Conservation (phyloP, 2,113 vertebrate species). For the Ardeotis arabs region DNA sequence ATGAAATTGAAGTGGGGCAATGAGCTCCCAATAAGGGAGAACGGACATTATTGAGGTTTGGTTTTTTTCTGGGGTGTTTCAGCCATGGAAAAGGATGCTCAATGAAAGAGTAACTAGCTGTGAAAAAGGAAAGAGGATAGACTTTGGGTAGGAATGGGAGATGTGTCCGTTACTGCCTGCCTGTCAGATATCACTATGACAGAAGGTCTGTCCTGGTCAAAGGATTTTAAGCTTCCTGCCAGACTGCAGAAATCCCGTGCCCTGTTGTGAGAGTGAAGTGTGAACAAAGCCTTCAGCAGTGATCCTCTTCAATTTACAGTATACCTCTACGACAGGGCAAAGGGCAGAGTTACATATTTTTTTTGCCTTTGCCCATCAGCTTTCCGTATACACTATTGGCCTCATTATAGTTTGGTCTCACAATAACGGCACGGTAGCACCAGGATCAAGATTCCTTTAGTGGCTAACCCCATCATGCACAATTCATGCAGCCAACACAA, state of each 20-base stretch:
- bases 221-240: neutral
- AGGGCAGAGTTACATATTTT: neutral
- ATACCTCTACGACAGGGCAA: neutral
- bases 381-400: neutral
- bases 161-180: neutral
- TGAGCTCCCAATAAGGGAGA: neutral
- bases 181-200: neutral
- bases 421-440: neutral
- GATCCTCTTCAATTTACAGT: neutral
- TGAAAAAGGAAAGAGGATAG: neutral
- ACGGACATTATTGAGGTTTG: neutral
- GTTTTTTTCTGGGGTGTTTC: neutral
- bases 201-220: neutral
- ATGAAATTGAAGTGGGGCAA: neutral
- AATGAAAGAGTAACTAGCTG: neutral
- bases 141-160: neutral
- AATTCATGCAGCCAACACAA: neutral
- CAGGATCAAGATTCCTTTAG: neutral
- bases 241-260: neutral
- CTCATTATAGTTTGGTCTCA: neutral
- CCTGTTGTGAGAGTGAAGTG: neutral
- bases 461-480: neutral
- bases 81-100: neutral
- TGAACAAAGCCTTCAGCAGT: neutral
- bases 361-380: neutral